Percentiles rank a stretch among this genome's conserved stretches.
Evolutionary conservation across 2,113 vertebrate genomes (phyloP).

Genomic region (Ursus arctos): DNA sequence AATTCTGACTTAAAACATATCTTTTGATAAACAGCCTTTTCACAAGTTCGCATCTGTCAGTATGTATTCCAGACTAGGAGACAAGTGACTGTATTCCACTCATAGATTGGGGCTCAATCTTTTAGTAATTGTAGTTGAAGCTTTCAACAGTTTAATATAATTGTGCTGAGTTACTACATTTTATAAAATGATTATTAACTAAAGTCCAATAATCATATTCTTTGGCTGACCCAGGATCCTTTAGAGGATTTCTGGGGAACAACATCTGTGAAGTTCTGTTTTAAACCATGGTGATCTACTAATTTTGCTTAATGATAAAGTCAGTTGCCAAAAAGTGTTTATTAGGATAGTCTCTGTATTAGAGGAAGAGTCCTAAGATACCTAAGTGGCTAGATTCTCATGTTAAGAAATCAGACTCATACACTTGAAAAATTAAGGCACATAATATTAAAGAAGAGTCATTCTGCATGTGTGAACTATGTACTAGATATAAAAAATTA

Average conservation of each 20-base stretch:
- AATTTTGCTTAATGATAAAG: conserved; percentile 52
- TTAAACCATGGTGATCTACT: conserved; percentile 31
- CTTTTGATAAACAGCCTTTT: conserved; percentile 37
- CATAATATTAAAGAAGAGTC: neutral
- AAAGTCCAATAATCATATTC: conserved; percentile 46
- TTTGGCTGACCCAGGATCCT: neutral
- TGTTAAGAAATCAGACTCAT: neutral
- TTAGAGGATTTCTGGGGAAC: neutral
- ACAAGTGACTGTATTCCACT: conserved; percentile 6
- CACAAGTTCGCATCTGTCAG: conserved; percentile 62
- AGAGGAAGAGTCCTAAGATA: neutral
- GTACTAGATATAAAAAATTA: neutral
- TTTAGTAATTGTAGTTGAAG: conserved; percentile 43
- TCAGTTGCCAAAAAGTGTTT: conserved; percentile 1
- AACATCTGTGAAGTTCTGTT: neutral
- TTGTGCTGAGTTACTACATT: conserved; percentile 58
- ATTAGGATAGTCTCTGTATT: neutral
- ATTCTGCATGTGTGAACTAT: neutral
- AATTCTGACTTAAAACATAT: conserved; percentile 46
- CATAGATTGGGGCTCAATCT: conserved; percentile 23
- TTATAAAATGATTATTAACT: conserved; percentile 62
- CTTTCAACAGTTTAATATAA: conserved; percentile 45
- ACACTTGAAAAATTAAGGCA: conserved; percentile 11
- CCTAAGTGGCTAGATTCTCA: neutral
- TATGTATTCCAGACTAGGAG: neutral